Evolutionary conservation across 1,140 invertebrate species (phyloP).

Genomic region (Zaprionus tsacasi): DNA sequence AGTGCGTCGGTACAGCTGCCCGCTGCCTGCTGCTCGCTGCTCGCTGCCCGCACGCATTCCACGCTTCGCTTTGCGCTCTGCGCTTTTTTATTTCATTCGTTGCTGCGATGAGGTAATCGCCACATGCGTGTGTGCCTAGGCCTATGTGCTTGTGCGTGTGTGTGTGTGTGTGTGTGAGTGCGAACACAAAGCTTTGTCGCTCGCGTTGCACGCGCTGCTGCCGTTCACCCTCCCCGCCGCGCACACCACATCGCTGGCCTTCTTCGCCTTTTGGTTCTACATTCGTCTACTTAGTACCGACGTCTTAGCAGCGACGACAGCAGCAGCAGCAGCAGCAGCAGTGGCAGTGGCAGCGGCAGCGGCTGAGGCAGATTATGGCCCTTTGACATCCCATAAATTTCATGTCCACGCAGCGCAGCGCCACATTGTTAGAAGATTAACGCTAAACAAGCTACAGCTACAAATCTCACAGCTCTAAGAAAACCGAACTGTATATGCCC

Average conservation of each 20-base stretch:
- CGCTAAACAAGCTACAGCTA: constrained; percentile 42
- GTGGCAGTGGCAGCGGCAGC: constrained; percentile 8
- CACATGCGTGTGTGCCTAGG: constrained; percentile 56
- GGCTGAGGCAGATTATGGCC: constrained; percentile 66
- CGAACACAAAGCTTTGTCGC: constrained; percentile 66
- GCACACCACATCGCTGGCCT: constrained; percentile 29
- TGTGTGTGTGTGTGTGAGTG: constrained; percentile 45
- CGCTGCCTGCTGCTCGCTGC: not conserved
- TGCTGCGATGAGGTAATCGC: constrained; percentile 77
- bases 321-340: not conserved
- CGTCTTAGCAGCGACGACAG: constrained; percentile 16
- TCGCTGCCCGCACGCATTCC: constrained; percentile 69
- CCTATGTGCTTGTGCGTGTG: constrained; percentile 42
- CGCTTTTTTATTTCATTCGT: constrained; percentile 59
- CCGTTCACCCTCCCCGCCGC: not conserved
- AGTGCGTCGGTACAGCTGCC: constrained; percentile 30
- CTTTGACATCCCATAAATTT: constrained; percentile 83
- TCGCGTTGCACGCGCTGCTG: constrained; percentile 74
- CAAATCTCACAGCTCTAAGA: not conserved
- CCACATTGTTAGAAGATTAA: constrained; percentile 70
- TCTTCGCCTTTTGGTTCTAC: constrained; percentile 40
- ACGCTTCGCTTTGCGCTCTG: constrained; percentile 60
- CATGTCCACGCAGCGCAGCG: constrained; percentile 66
- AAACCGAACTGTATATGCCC: constrained; percentile 21
- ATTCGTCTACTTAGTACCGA: constrained; percentile 28